Base-by-base conservation (phyloP, 2,888 invertebrate genomes). In the Apeira syringaria region DNA sequence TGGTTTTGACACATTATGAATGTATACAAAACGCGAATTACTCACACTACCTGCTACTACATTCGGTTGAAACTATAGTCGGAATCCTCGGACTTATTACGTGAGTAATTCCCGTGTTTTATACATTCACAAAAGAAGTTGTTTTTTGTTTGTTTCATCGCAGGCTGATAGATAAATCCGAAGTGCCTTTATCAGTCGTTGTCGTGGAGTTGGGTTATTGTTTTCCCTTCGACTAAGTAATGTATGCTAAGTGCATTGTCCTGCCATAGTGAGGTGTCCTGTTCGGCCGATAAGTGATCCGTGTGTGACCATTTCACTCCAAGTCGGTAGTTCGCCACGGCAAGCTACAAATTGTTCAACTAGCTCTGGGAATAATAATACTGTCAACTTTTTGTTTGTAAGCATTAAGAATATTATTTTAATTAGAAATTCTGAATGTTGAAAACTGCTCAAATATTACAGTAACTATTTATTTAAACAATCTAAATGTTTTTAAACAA, bases 171-270 rank as follows among this genome's bases (percentile, higher is more conserved):
- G 8, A 7, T 30, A 31, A 33, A 25, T 17, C 11, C 28, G 13
- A 27, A 31, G 17, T 29, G 43, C 34, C 60, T 59, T 72, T 73
- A 75, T 80, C 74, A 61, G 64, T 64, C 58, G 57, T 56, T 49
- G 58, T 9, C 30, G 11, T 41, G 11, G 48, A 59, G 57, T 64
- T 62, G 59, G 57, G 59, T 65, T 68, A 77, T 77, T 80, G 76
- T 81, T 76, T 73, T 69, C 56, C 59, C 53, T 59, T 65, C 55
- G 48, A 62, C 53, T 64, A 70, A 59, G 57, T 67, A 69, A 74
- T 72, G 68, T 63, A 78, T 73, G 71, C 61, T 60, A 67, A 73
- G 74, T 75, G 72, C 77, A 77, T 75, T 76, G 71, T 79, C 74
- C 76, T 68, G 59, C 54, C 53, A 45, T 60, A 54, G 56, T 54